Conservation (phyloP, 2,113 vertebrate genomes). For the Syngnathus typhle region DNA sequence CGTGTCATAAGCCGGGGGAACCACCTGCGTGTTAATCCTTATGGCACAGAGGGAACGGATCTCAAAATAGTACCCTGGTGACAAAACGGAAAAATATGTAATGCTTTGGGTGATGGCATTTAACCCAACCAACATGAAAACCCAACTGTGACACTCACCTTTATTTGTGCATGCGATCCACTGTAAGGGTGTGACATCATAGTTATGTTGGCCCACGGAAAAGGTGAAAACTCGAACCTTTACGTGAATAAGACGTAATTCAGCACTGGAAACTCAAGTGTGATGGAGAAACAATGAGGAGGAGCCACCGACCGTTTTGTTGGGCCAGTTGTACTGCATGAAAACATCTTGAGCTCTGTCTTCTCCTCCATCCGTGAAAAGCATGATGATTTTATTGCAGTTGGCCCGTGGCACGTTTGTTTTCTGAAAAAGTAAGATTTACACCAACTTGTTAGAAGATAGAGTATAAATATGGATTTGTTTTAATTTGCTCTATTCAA, state of each 20-base stretch:
- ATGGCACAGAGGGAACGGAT: slow-evolving; percentile 79
- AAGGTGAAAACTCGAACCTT: slow-evolving; percentile 90
- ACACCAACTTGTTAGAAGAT: background rate
- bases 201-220: slow-evolving; percentile 98
- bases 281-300: background rate
- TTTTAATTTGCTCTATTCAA: too few relatives aligned
- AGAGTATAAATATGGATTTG: background rate
- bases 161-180: slow-evolving; percentile 99
- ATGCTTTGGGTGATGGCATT: background rate
- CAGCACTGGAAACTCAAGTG: background rate
- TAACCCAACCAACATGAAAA: background rate
- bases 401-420: slow-evolving; percentile 92
- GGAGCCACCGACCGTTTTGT: slow-evolving; percentile 81
- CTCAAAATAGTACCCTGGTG: slow-evolving; percentile 77
- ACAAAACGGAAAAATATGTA: slow-evolving; percentile 6
- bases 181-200: slow-evolving; percentile 94
- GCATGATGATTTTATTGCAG: slow-evolving; percentile 99
- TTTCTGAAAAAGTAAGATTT: slow-evolving; percentile 50
- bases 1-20: slow-evolving; percentile 45
- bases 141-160: slow-evolving; percentile 64
- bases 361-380: slow-evolving; percentile 95
- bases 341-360: slow-evolving; percentile 96
- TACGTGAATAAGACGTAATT: background rate
- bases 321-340: slow-evolving; percentile 97
- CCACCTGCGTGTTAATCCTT: slow-evolving; percentile 80